Base-by-base conservation (phyloP, 2,888 invertebrate genomes). In the Lingula anatina region DNA sequence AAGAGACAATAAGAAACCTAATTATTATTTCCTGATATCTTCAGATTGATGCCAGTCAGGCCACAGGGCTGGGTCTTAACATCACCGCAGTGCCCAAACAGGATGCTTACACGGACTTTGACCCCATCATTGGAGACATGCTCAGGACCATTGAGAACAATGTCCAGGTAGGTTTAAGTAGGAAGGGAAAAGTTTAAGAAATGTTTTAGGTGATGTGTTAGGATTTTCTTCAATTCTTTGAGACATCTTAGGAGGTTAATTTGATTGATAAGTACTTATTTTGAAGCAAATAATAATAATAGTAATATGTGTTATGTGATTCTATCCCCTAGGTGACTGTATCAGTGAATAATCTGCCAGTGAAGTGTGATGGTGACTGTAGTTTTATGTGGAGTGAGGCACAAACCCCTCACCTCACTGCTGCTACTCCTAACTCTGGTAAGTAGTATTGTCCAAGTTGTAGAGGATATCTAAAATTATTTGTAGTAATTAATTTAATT, bases 111-210 rank as follows among this genome's bases (percentile, higher is more conserved):
- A 37, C 52, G n/a, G 45, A 48, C 40, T 49, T 47, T 28, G 38
- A 54, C 39, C 48, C 54, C 35, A 57, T 58, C 21, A 47, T 53
- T 5, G 58, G 58, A 3, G 58, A 57, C 36, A 42, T 58, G 47
- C 39, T 58, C 9, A 23, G 46, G 9, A 54, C 58, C 3, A 25
- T 37, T 12, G 39, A 56, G 15, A 24, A 44, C 2, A 15, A 18
- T 20, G 51, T 54, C 4, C 58, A 57, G 51, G 57, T 57, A 39
- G 25, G n/a, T n/a, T n/a, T n/a, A n/a, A n/a, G n/a, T n/a, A n/a
- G n/a, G n/a, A n/a, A n/a, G n/a, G n/a, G n/a, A n/a, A n/a, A n/a
- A n/a, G n/a, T n/a, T n/a, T n/a, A n/a, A n/a, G n/a, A n/a, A n/a
- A n/a, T n/a, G n/a, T n/a, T n/a, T n/a, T n/a, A n/a, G n/a, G n/a